Evolutionary conservation across 2,113 vertebrate species (phyloP), one percentile per base, ranked within the genome.

Genomic region (Notechis scutatus): DNA sequence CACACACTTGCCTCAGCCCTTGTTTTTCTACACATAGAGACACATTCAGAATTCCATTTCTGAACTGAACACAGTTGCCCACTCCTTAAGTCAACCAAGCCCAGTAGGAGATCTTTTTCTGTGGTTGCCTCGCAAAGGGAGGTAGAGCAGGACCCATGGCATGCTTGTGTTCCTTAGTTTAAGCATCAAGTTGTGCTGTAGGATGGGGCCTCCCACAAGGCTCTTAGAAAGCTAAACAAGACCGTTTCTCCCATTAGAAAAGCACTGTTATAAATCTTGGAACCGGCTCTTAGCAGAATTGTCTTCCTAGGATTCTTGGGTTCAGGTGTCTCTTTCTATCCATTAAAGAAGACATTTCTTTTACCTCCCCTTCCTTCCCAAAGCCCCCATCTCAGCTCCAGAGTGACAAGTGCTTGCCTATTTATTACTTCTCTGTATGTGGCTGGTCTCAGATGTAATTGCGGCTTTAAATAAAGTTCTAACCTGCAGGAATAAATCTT

Each of bases 401-500:
- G 89, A 94, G 15, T 94, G 26, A 91, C 88, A 20, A 4, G 26
- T 47, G 0, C 0, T 42, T 91, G 4, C 90, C 81, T 45, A 54
- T 94, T 94, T 81, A 42, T 92, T 52, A 18, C 47, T 85, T 23
- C 54, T 55, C 55, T 93, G 29, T 92, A 85, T n/a, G 47, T 47
- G 87, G n/a, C 87, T 69, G 8, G 88, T 69, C 20, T 57, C 50
- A 39, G 88, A 88, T 74, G 59, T 20, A 97, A 29, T 9, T 50
- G 56, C 64, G 91, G 26, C 20, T 95, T 90, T 94, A 93, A 94
- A 95, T 95, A 94, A 50, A 55, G 55, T 94, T 93, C 87, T 87
- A 96, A 92, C 47, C 14, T 93, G 90, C 91, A 94, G 94, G 94
- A 87, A 93, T 95, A 95, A 96, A 96, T 96, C 87, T 96, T 88